phyloP scores from a whole-genome alignment of 2,888 invertebrate genomes.

The Blastobasis lacticolella region DNA sequence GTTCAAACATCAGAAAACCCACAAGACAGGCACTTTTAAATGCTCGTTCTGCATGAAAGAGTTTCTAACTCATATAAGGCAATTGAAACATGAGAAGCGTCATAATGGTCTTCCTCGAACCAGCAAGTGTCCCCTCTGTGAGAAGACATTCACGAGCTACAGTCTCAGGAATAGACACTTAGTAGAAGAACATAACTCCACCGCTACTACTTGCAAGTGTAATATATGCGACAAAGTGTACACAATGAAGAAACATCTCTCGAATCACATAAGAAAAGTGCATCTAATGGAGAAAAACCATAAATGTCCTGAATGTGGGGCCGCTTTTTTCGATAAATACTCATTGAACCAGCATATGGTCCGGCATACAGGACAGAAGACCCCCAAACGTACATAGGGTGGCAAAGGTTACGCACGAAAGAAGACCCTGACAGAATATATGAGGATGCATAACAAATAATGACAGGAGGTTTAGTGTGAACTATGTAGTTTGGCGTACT shows the following conservation, averaged over 20 bases:
- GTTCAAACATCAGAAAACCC: too few species aligned
- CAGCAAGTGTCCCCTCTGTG: too few species aligned
- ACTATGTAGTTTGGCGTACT: constrained; percentile 16
- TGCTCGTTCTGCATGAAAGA: too few species aligned
- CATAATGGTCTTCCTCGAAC: constrained; percentile 25
- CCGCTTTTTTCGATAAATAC: constrained; percentile 28
- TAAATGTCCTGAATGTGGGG: constrained; percentile 49
- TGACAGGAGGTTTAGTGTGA: constrained; percentile 23
- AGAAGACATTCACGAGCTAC: too few species aligned
- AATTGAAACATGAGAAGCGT: too few species aligned
- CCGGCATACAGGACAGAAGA: constrained; percentile 43
- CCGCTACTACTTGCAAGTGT: too few species aligned
- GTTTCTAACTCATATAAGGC: too few species aligned
- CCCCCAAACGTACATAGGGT: constrained; percentile 44
- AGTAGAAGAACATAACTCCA: too few species aligned
- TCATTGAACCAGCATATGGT: constrained; percentile 31
- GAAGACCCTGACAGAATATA: constrained; percentile 22
- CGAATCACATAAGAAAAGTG: constrained; percentile 25
- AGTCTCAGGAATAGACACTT: too few species aligned
- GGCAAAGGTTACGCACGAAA: constrained; percentile 25
- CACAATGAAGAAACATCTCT: constrained; percentile 18
- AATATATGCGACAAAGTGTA: too few species aligned
- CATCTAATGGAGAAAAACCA: constrained; percentile 16
- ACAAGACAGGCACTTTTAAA: constrained; percentile 4
- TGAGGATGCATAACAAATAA: constrained; percentile 28